Conservation (phyloP, 1,140 invertebrate species). For the Drosophila obscura region DNA sequence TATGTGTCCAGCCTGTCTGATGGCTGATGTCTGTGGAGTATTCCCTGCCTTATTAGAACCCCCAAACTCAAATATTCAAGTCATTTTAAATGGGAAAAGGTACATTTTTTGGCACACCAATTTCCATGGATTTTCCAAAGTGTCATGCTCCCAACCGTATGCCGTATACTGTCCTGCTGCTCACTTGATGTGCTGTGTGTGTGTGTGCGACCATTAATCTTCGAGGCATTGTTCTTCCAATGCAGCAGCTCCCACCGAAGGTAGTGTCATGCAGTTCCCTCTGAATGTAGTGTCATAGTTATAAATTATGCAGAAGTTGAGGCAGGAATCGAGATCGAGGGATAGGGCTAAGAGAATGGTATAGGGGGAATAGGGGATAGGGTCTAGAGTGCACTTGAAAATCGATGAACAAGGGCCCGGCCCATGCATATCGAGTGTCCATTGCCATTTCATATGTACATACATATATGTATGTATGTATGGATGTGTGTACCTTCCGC, state of each 20-base stretch:
- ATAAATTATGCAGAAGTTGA: constrained; percentile 71
- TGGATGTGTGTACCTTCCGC: neutral
- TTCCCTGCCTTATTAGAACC: constrained; percentile 16
- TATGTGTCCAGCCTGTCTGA: constrained; percentile 30
- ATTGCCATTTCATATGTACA: neutral
- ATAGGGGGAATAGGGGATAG: neutral
- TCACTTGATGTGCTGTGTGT: neutral
- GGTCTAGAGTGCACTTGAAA: constrained; percentile 53
- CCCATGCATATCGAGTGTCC: constrained; percentile 70
- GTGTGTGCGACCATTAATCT: constrained; percentile 62
- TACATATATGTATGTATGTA: too few relatives aligned
- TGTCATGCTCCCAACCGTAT: constrained; percentile 37
- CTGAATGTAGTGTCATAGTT: constrained; percentile 58
- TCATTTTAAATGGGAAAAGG: constrained; percentile 34
- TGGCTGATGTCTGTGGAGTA: constrained; percentile 26
- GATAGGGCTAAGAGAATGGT: constrained; percentile 19
- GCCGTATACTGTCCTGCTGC: constrained; percentile 3
- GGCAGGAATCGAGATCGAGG: constrained; percentile 44
- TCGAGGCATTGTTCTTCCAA: constrained; percentile 59
- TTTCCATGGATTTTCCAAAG: constrained; percentile 34
- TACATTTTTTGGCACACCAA: constrained; percentile 35
- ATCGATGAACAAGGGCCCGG: constrained; percentile 60
- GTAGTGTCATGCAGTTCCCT: neutral
- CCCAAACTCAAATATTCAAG: constrained; percentile 34
- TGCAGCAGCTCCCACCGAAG: constrained; percentile 8